A percentile compares a stretch with the other conserved stretches of the same genome.
Conservation (phyloP, 2,797 vertebrate genomes). For the Enteromius mattozi region DNA sequence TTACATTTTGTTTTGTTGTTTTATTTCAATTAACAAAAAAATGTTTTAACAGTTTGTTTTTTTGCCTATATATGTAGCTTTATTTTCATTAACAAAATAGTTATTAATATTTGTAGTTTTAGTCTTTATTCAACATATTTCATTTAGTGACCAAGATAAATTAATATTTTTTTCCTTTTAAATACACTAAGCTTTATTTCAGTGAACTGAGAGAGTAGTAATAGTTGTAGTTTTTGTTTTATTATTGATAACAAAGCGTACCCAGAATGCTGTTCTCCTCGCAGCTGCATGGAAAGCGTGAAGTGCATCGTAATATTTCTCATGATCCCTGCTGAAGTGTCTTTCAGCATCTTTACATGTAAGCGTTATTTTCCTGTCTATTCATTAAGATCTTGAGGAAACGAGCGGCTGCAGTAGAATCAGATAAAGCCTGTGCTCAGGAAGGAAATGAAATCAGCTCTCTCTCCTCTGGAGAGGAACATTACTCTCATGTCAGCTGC, state of each 20-base stretch:
- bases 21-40: too few species aligned
- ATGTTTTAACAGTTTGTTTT: too few species aligned
- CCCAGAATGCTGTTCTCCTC: not conserved
- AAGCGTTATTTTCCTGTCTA: conserved; percentile 58
- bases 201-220: not conserved
- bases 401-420: conserved; percentile 65
- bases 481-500: conserved; percentile 13
- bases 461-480: conserved; percentile 54
- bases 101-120: too few species aligned
- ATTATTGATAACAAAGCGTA: not conserved
- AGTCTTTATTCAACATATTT: too few species aligned
- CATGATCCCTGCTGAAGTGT: not conserved
- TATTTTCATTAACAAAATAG: too few species aligned
- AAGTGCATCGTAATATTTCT: conserved; percentile 10
- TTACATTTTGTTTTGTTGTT: too few species aligned
- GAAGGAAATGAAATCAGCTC: conserved; percentile 48
- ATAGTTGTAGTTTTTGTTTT: not conserved
- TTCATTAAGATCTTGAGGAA: conserved; percentile 68
- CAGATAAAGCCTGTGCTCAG: conserved; percentile 62
- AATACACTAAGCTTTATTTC: not conserved
- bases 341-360: conserved; percentile 15
- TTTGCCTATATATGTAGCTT: too few species aligned
- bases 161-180: too few species aligned
- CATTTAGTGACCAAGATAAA: too few species aligned
- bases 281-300: not conserved